A percentile compares a stretch with the other conserved stretches of the same genome.
Evolutionary conservation across 2,888 invertebrate species (phyloP).

Genomic region (Sinohyriopsis cumingii): DNA sequence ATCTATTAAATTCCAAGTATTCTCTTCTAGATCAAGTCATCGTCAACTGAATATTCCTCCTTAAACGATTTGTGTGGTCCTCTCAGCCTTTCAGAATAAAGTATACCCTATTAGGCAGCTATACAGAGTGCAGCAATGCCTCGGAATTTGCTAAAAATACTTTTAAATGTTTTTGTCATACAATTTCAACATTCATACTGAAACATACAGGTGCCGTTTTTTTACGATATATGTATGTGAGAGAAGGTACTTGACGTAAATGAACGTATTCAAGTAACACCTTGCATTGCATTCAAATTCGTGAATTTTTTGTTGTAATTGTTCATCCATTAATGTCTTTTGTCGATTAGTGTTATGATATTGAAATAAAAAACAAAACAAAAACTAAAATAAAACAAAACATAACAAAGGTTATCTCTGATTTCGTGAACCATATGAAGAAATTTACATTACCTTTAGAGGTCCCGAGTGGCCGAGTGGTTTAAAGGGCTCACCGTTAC

Average conservation of each 20-base stretch:
- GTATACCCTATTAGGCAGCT: slow-evolving; percentile 5
- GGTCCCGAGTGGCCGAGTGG: too few relatives aligned
- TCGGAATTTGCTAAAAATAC: slow-evolving; percentile 7
- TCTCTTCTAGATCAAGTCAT: slow-evolving; percentile 11
- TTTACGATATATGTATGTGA: background rate
- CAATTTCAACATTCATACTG: background rate
- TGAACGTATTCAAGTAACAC: too few relatives aligned
- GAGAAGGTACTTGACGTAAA: too few relatives aligned
- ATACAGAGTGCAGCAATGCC: slow-evolving; percentile 8
- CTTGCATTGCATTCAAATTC: too few relatives aligned
- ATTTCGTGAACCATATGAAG: background rate
- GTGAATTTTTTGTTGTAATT: too few relatives aligned
- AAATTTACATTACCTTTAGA: background rate
- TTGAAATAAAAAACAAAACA: too few relatives aligned
- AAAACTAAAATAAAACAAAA: too few relatives aligned
- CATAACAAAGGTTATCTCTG: too few relatives aligned
- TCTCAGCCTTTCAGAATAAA: slow-evolving; percentile 12
- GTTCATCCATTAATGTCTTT: too few relatives aligned
- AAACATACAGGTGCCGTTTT: background rate
- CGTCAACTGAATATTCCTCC: slow-evolving; percentile 14
- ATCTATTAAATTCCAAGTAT: slow-evolving; percentile 10
- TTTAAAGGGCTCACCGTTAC: too few relatives aligned
- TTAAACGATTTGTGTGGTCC: slow-evolving; percentile 10
- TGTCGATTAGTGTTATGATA: too few relatives aligned
- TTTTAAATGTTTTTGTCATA: background rate